Conservation (phyloP, 2,888 invertebrate genomes). For the Cylindroiulus punctatus region DNA sequence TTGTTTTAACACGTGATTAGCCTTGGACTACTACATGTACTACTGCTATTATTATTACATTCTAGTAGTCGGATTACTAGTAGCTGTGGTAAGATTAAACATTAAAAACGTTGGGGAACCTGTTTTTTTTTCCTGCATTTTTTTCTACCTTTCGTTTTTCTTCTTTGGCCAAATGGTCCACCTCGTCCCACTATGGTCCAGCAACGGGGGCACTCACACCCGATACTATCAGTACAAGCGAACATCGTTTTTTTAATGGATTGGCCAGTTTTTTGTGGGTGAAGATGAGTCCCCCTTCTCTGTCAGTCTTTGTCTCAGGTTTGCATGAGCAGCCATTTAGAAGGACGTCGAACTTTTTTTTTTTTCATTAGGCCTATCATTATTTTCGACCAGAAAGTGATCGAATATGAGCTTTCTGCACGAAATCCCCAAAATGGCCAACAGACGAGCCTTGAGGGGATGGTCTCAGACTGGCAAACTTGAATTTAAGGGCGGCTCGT, state of each 20-base stretch:
- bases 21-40: constrained; percentile 37
- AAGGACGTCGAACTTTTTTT: constrained; percentile 47
- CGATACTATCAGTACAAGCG: constrained; percentile 41
- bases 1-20: constrained; percentile 45
- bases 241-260: constrained; percentile 37
- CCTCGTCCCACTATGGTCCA: constrained; percentile 45
- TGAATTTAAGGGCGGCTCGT: constrained; percentile 14
- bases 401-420: constrained; percentile 36
- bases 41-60: constrained; percentile 45
- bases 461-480: neutral
- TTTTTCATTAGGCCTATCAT: constrained; percentile 38
- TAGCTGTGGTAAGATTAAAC: constrained; percentile 47
- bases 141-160: constrained; percentile 2
- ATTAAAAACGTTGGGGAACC: constrained; percentile 44
- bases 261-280: constrained; percentile 43
- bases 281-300: constrained; percentile 46
- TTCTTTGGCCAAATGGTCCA: neutral
- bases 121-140: neutral
- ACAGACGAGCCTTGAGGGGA: neutral
- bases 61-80: constrained; percentile 43
- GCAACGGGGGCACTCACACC: constrained; percentile 38
- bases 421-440: neutral
- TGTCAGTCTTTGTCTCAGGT: constrained; percentile 45
- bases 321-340: constrained; percentile 45
- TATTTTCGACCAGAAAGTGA: constrained; percentile 35